Base-by-base conservation (phyloP, 2,888 invertebrate species). In the Stegophylla sp. region DNA sequence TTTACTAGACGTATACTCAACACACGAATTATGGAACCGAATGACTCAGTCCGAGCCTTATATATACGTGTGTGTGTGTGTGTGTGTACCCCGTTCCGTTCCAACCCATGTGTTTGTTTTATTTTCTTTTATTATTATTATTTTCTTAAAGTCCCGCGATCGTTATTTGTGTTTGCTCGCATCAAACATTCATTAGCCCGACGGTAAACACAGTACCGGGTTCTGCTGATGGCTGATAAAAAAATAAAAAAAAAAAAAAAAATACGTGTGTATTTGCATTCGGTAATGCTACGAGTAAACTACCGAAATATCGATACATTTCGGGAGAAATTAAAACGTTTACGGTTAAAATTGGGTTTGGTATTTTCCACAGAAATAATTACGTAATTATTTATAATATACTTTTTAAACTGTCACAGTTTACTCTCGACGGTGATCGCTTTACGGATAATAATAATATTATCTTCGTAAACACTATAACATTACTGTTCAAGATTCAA, bases 141-240 rank as follows among this genome's bases (percentile, higher is more conserved):
- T 26, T 26, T 23, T 23, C 10, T 3, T 12, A 41, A 56, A 56
- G 23, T 17, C 34, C 12, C 41, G 34, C n/a, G 4, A 67, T 23
- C 10, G 48, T 15, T 53, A 45, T 73, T 12, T 13, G 45, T 73
- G 45, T 73, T 73, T 73, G 28, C 43, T 61, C 26, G 59, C 2
- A 43, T 26, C 59, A 61, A 73, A 73, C 26, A 73, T 26, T 61
- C 28, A 10, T 48, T 20, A 66, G 43, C 23, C 43, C 41, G 12
- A 23, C n/a, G n/a, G n/a, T n/a, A 13, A 67, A 10, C 48, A 4
- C 17, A 3, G 26, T 3, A 45, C n/a, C n/a, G n/a, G 48, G 67
- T 43, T 59, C 43, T 13, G 17, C 45, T 45, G 61, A 61, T 73
- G 43, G 43, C 73, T n/a, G 59, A 71, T 71, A 41, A 71, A n/a